A percentile compares a stretch with the other conserved stretches of the same genome.
These are phyloP conservation scores for Micoletzkya japonica DNA, from an alignment of 2,888 invertebrate species.

Conservation along the genomic window DNA sequence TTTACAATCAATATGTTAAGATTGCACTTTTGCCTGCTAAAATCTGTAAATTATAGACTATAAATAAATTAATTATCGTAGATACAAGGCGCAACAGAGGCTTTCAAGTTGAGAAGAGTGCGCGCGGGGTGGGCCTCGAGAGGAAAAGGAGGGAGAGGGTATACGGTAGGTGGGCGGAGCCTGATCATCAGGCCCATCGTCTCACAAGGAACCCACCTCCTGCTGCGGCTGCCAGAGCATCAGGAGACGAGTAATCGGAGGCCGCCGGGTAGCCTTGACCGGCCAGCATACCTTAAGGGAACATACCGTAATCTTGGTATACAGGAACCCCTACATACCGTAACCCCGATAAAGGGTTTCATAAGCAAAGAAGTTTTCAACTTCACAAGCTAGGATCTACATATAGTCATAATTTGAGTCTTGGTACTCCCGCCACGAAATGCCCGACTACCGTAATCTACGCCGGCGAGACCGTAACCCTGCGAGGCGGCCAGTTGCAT, in stretches of 20 bases:
- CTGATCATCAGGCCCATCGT: constrained; percentile 14
- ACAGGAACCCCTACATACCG: too few species aligned
- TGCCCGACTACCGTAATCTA: constrained; percentile 29
- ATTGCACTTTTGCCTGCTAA: too few species aligned
- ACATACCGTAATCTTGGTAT: too few species aligned
- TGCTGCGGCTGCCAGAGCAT: constrained; percentile 8
- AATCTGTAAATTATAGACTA: too few species aligned
- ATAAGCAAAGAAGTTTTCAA: too few species aligned
- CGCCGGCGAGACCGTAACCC: constrained; percentile 24
- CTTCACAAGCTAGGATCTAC: too few species aligned
- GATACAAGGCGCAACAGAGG: too few species aligned
- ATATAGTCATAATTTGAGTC: too few species aligned
- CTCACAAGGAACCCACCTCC: constrained; percentile 23
- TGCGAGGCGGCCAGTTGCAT: constrained; percentile 15
- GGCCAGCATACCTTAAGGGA: constrained; percentile 18
- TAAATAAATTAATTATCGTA: too few species aligned
- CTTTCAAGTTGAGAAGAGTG: not conserved
- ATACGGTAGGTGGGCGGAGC: not conserved
- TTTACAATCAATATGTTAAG: too few species aligned
- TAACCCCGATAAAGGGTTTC: too few species aligned
- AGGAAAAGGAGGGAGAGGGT: not conserved
- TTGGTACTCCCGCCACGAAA: not conserved
- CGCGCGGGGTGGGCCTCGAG: not conserved
- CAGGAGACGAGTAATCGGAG: constrained; percentile 15
- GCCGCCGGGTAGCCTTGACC: constrained; percentile 26